Conservation (phyloP, 2,888 invertebrate species). For the Papilio elwesi region DNA sequence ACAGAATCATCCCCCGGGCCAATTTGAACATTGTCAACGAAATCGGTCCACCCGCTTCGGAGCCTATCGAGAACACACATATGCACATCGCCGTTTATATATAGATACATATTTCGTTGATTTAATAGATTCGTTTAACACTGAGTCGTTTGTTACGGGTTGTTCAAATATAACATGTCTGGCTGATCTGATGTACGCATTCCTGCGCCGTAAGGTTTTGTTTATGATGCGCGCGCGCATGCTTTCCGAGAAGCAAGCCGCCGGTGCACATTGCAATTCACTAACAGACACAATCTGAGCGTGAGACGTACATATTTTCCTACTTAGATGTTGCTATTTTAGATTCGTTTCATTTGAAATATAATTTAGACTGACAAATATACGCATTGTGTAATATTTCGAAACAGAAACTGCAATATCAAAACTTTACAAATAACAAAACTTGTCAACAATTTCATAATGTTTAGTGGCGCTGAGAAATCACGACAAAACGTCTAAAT, state of each 20-base stretch:
- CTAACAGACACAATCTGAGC: slow-evolving; percentile 21
- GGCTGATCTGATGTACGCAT: slow-evolving; percentile 12
- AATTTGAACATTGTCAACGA: no score
- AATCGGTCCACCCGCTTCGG: no score
- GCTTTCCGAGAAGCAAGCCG: slow-evolving; percentile 32
- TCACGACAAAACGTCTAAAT: no score
- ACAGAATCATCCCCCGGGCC: no score
- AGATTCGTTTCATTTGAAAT: background rate
- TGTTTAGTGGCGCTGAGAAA: no score
- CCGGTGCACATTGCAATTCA: slow-evolving; percentile 22
- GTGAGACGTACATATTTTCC: slow-evolving; percentile 22
- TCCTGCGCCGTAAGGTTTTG: slow-evolving; percentile 24
- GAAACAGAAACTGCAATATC: no score
- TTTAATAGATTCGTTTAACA: slow-evolving; percentile 7
- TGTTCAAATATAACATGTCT: slow-evolving; percentile 17
- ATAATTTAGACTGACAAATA: background rate
- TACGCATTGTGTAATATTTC: no score
- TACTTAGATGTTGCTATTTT: slow-evolving; percentile 12
- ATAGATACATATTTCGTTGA: background rate
- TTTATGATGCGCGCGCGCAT: slow-evolving; percentile 34
- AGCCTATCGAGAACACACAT: no score
- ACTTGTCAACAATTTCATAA: no score
- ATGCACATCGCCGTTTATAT: no score
- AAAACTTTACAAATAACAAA: no score
- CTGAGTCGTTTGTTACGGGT: background rate